Evolutionary conservation across 2,888 invertebrate genomes (phyloP).

Genomic region (Amiota mariae): DNA sequence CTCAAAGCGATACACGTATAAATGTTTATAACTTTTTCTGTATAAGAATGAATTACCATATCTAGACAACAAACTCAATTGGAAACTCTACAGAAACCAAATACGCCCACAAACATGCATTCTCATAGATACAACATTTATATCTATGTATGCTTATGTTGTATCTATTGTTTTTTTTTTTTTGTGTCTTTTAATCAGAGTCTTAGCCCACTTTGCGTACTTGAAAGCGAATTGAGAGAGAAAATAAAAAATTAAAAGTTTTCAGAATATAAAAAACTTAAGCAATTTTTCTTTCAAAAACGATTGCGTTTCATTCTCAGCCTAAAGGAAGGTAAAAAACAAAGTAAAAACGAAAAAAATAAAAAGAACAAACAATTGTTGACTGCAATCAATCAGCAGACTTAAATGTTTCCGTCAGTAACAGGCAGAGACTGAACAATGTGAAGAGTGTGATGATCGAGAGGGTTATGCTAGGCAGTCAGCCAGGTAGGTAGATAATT

Average conservation of each 20-base stretch:
- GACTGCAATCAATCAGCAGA: conserved; percentile 67
- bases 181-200: conserved; percentile 4
- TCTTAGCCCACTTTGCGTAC: neutral
- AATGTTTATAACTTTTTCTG: too few relatives aligned
- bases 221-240: neutral
- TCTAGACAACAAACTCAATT: too few relatives aligned
- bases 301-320: neutral
- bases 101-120: too few relatives aligned
- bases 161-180: too few relatives aligned
- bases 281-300: neutral
- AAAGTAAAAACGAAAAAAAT: conserved; percentile 17
- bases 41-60: too few relatives aligned
- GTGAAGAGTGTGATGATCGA: neutral
- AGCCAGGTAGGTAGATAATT: neutral
- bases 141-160: too few relatives aligned
- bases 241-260: neutral
- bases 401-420: conserved; percentile 61
- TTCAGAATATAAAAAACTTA: conserved; percentile 2
- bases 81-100: too few relatives aligned
- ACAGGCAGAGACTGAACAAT: neutral
- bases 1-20: too few relatives aligned
- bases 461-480: neutral
- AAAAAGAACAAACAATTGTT: conserved; percentile 65
- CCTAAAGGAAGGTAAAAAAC: conserved; percentile 25
- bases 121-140: too few relatives aligned